Conservation (phyloP, 2,888 invertebrate genomes). For the Steinernema hermaphroditum region DNA sequence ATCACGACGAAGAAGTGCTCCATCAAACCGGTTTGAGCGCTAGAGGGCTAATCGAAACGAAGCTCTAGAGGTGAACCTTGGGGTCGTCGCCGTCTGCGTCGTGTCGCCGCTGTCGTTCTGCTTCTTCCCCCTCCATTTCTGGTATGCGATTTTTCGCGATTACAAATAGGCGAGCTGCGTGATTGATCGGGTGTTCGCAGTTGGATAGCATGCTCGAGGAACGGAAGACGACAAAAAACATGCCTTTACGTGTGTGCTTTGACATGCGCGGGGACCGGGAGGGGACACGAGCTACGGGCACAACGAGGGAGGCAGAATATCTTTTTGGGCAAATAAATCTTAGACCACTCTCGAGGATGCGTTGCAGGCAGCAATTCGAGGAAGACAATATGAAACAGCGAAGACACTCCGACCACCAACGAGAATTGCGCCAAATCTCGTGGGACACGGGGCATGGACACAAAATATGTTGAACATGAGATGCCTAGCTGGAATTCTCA, state of each 20-base stretch:
- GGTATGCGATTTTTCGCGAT: background rate
- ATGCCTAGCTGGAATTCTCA: too few relatives aligned
- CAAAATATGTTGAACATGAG: too few relatives aligned
- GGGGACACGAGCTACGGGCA: background rate
- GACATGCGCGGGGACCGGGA: background rate
- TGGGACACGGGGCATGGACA: too few relatives aligned
- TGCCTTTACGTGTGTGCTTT: background rate
- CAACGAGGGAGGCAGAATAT: background rate
- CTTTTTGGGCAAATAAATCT: conserved; percentile 12
- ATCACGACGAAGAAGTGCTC: too few relatives aligned
- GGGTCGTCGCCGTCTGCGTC: too few relatives aligned
- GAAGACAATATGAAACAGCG: conserved; percentile 3
- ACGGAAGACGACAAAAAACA: background rate
- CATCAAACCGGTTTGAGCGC: too few relatives aligned
- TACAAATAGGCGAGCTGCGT: conserved; percentile 26
- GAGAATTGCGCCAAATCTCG: too few relatives aligned
- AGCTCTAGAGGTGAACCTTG: too few relatives aligned
- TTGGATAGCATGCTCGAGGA: background rate
- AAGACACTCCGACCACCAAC: too few relatives aligned
- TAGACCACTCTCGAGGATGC: background rate
- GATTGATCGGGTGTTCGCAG: conserved; percentile 29
- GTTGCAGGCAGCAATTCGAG: background rate
- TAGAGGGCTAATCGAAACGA: too few relatives aligned
- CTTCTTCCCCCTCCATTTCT: too few relatives aligned
- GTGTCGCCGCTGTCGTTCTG: too few relatives aligned